Conservation (phyloP, 2,888 invertebrate species). For the Rhogogaster chlorosoma region DNA sequence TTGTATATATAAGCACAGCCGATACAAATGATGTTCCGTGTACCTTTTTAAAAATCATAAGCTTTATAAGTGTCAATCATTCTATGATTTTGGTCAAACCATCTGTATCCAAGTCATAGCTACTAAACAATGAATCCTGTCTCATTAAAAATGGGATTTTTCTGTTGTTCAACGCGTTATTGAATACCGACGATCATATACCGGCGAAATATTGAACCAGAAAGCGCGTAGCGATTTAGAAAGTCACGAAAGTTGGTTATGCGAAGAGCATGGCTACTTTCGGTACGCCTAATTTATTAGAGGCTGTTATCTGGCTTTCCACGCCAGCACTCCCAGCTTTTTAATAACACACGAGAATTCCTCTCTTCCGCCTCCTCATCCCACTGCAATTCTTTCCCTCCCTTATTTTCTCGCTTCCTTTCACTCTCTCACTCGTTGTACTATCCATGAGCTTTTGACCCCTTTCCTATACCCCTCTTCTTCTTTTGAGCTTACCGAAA, state of each 20-base stretch:
- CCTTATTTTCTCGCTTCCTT: slow-evolving; percentile 14
- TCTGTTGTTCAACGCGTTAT: neutral
- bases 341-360: slow-evolving; percentile 47
- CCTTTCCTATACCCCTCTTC: slow-evolving; percentile 35
- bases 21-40: too few relatives aligned
- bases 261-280: slow-evolving; percentile 44
- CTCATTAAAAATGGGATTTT: neutral
- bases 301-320: slow-evolving; percentile 46
- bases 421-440: slow-evolving; percentile 31
- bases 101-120: too few relatives aligned
- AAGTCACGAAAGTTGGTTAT: slow-evolving; percentile 47
- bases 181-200: neutral
- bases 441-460: slow-evolving; percentile 46
- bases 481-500: slow-evolving; percentile 57
- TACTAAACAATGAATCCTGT: too few relatives aligned
- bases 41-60: too few relatives aligned
- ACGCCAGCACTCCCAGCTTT: slow-evolving; percentile 42
- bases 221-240: slow-evolving; percentile 41
- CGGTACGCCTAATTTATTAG: slow-evolving; percentile 46
- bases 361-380: slow-evolving; percentile 56
- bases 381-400: slow-evolving; percentile 46
- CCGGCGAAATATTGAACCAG: slow-evolving; percentile 32
- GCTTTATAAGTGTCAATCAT: too few relatives aligned
- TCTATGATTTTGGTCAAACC: too few relatives aligned
- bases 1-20: too few relatives aligned